Evolutionary conservation across 2,113 vertebrate genomes (phyloP).

Genomic region (Natator depressus): DNA sequence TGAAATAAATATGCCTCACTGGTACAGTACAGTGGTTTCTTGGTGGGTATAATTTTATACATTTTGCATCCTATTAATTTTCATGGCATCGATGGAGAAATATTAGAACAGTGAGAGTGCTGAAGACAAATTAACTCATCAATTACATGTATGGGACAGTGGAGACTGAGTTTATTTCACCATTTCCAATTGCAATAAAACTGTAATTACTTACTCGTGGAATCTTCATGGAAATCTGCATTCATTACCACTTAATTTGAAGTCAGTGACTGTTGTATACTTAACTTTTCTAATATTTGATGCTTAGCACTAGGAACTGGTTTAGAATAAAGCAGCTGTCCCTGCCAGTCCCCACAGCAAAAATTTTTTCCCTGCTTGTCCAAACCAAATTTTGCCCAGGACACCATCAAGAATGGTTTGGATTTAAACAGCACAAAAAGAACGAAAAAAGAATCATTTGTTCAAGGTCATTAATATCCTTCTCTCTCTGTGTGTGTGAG

Average conservation of each 20-base stretch:
- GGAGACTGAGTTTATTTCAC: constrained; percentile 78
- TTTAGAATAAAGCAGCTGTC: constrained; percentile 55
- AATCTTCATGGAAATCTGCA: constrained; percentile 78
- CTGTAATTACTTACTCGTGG: constrained; percentile 72
- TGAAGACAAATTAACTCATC: constrained; percentile 87
- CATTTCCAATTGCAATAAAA: constrained; percentile 79
- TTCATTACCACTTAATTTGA: constrained; percentile 79
- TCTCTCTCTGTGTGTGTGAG: neutral
- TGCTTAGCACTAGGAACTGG: constrained; percentile 21
- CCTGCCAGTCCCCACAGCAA: constrained; percentile 15
- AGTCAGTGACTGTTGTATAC: constrained; percentile 66
- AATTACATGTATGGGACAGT: constrained; percentile 77
- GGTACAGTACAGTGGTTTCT: constrained; percentile 71
- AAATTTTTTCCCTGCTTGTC: constrained; percentile 40
- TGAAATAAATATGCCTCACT: constrained; percentile 83
- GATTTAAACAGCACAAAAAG: constrained; percentile 40
- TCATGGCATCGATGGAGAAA: constrained; percentile 78
- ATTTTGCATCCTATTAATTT: constrained; percentile 86
- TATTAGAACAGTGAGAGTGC: constrained; percentile 75
- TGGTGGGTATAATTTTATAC: constrained; percentile 76
- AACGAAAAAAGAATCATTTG: constrained; percentile 61
- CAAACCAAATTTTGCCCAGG: constrained; percentile 53
- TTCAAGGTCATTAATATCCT: constrained; percentile 12
- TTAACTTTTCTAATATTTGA: constrained; percentile 55
- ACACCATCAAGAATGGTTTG: constrained; percentile 50